A percentile compares a stretch with the other conserved stretches of the same genome.
Evolutionary conservation across 2,888 invertebrate species (phyloP).

Genomic region (Meloe dianella): DNA sequence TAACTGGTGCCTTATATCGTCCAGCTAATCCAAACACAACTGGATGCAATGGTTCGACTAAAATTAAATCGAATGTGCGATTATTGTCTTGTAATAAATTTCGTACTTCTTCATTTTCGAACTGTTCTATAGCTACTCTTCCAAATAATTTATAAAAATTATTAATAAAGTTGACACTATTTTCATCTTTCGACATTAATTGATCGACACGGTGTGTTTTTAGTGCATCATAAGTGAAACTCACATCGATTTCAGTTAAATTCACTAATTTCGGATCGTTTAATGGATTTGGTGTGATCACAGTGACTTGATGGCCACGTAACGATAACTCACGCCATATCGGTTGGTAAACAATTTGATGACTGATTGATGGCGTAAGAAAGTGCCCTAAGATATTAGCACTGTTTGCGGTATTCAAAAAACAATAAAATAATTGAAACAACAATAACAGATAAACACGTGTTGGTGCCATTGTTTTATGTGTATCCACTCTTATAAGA

Average conservation of each 20-base stretch:
- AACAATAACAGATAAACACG: too few species aligned
- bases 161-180: too few species aligned
- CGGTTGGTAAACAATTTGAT: conserved; percentile 31
- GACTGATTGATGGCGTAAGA: conserved; percentile 31
- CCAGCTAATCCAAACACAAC: conserved; percentile 24
- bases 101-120: not conserved
- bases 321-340: conserved; percentile 31
- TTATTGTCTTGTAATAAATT: not conserved
- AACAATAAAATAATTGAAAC: not conserved
- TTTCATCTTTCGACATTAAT: not conserved
- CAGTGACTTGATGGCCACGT: conserved; percentile 46
- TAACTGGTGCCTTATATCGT: conserved; percentile 27
- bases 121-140: not conserved
- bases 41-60: conserved; percentile 29
- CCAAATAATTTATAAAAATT: not conserved
- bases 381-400: conserved; percentile 32
- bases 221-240: conserved; percentile 44
- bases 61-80: conserved; percentile 28
- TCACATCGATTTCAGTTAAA: conserved; percentile 36
- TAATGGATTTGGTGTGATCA: conserved; percentile 42
- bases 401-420: not conserved
- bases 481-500: too few species aligned
- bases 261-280: conserved; percentile 24
- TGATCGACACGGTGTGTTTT: not conserved
- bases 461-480: too few species aligned